Percentiles rank a stretch among this genome's conserved stretches.
These are phyloP conservation scores for Alviniconcha strummeri DNA, from an alignment of 2,888 invertebrate genomes.

Conservation along the genomic window DNA sequence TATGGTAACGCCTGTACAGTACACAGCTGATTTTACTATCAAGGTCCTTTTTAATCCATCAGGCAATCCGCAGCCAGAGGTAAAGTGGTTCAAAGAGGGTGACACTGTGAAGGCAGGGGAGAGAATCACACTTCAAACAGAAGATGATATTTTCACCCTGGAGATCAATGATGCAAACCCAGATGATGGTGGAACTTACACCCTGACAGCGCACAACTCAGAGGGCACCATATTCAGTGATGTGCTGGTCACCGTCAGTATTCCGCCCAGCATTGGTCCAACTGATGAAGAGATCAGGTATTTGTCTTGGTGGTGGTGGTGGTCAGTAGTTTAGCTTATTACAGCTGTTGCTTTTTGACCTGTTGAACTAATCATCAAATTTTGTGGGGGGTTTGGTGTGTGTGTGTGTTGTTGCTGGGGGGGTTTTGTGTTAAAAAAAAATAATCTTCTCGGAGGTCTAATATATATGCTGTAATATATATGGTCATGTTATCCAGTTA, in stretches of 20 bases:
- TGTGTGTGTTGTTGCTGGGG: not conserved
- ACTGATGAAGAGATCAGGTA: slow-evolving; percentile 36
- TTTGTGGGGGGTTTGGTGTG: not conserved
- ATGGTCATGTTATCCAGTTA: no score
- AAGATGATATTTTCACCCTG: slow-evolving; percentile 50
- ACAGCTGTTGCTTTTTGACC: no score
- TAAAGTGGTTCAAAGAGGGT: slow-evolving; percentile 47
- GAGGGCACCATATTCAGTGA: slow-evolving; percentile 50
- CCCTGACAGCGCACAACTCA: slow-evolving; percentile 57
- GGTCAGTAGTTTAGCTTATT: not conserved
- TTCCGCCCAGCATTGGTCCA: slow-evolving; percentile 21
- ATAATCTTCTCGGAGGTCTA: no score
- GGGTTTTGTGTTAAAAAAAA: no score
- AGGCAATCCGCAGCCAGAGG: slow-evolving; percentile 45
- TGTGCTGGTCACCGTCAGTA: slow-evolving; percentile 47
- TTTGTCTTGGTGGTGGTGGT: not conserved
- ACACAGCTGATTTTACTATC: no score
- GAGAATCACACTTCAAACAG: slow-evolving; percentile 39
- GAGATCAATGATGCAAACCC: slow-evolving; percentile 49
- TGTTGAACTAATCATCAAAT: no score
- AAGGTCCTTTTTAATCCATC: not conserved
- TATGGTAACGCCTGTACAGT: no score
- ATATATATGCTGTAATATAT: no score
- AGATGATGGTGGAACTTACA: slow-evolving; percentile 61
- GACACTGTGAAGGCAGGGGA: slow-evolving; percentile 37